Evolutionary conservation across 2,888 invertebrate species (phyloP).

Genomic region (Pherbina coryleti): DNA sequence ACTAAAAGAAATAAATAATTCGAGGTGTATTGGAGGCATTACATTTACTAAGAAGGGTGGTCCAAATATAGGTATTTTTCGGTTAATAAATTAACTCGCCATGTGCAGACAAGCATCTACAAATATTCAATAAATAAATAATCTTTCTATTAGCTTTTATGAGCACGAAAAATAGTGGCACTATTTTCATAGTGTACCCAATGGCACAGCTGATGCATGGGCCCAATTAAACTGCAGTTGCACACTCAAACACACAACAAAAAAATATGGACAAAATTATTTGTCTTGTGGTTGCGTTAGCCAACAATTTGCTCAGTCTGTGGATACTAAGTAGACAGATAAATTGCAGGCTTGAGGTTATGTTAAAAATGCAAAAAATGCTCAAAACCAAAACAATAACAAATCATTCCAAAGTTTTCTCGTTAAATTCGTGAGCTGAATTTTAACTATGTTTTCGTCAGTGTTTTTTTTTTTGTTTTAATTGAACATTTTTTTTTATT

Average conservation of each 20-base stretch:
- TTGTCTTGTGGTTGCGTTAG: slow-evolving; percentile 28
- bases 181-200: not conserved
- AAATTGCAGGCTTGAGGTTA: slow-evolving; percentile 33
- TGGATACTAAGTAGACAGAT: slow-evolving; percentile 34
- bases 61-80: too few relatives aligned
- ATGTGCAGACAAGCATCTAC: too few relatives aligned
- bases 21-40: too few relatives aligned
- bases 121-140: too few relatives aligned
- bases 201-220: slow-evolving; percentile 28
- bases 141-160: not conserved
- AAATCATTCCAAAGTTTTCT: slow-evolving; percentile 27
- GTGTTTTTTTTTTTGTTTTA: slow-evolving; percentile 42
- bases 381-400: slow-evolving; percentile 26
- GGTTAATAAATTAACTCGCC: too few relatives aligned
- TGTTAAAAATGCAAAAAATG: slow-evolving; percentile 9
- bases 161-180: not conserved
- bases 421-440: slow-evolving; percentile 30
- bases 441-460: slow-evolving; percentile 38
- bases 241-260: not conserved
- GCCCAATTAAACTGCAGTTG: slow-evolving; percentile 4
- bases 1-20: too few relatives aligned
- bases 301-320: slow-evolving; percentile 29
- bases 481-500: not conserved
- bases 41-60: too few relatives aligned
- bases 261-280: not conserved